Base-by-base conservation (phyloP, 2,888 invertebrate species). In the Iphiclides podalirius region DNA sequence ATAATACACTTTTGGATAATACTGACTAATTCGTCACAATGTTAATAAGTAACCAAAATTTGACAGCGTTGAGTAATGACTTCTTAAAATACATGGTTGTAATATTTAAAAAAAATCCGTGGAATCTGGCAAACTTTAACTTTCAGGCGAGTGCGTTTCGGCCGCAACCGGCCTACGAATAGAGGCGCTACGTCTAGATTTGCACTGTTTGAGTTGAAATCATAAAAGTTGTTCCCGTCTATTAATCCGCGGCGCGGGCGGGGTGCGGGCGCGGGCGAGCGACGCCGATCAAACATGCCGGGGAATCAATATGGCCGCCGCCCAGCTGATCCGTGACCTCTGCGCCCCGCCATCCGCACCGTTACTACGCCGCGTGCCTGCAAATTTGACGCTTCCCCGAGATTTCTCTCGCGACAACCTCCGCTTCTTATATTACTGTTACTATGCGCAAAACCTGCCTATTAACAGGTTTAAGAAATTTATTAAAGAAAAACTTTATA, bases 241-340 rank as follows among this genome's bases (percentile, higher is more conserved):
- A 84, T 84, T 87, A 87, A 86, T n/a, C n/a, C n/a, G 85, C 84
- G 80, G 75, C 68, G 59, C 71, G 62, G 56, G 65, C 60, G 67
- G 67, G 62, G 72, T 65, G 74, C n/a, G n/a, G 68, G 71, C 69
- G 74, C 28, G 48, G 42, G 63, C 58, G 71, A 72, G 76, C 71
- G 82, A 78, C 78, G 79, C 83, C 83, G 85, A 84, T 85, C 86
- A 85, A 85, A 85, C 83, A 83, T 84, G 83, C 83, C 80, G 78
- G 81, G 77, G 87, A 87, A 87, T 87, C 87, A 87, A 87, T 87
- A 87, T 86, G 87, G 85, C 84, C 81, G 86, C 83, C 85, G 81
- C 86, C 87, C 85, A 85, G 87, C 87, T 86, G 87, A 87, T 87
- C 86, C 84, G 84, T 80, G 83, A 83, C 84, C 85, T 79, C 84